Base-by-base conservation (phyloP, 2,113 vertebrate genomes). In the Acinonyx jubatus region DNA sequence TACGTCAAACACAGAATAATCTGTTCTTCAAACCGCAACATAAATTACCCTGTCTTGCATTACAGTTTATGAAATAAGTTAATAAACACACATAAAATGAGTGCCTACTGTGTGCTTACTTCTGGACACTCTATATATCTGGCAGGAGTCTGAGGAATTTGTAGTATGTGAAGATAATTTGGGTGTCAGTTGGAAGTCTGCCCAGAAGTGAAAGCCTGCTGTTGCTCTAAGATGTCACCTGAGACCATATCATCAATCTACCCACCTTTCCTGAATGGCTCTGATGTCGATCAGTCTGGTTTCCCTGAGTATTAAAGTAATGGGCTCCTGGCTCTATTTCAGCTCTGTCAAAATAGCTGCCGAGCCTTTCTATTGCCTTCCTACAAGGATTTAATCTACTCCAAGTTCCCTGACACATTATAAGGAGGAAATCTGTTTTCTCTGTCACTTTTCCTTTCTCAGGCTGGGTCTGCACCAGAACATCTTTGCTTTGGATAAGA, bases 381-480 rank as follows among this genome's bases (percentile, higher is more conserved):
- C 94, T 97, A 96, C 92, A 68, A 97, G 95, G 96, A 96, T 97
- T 98, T 98, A 98, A 98, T 98, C 94, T 91, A 96, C 97, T 98
- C 90, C 88, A 91, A 98, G 94, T 84, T 97, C 94, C 92, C 95
- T 97, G 97, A 98, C 97, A 98, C 92, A 97, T 97, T 97, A 91
- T 68, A 97, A 97, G 97, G 95, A 96, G 96, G 73, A 96, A 97
- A 97, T 96, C 95, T 97, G 97, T 98, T 98, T 98, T 94, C 97
- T 91, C 97, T 97, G 97, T 98, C 98, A 97, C 96, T 92, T 98
- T 97, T 94, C 71, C 95, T 94, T 96, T 92, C 97, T 96, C 92
- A 48, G 85, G 66, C 94, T 96, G 68, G 76, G 92, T 94, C 45
- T 97, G 95, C 61, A 92, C 45, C 88, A 76, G 97, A 96, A 97